Conservation (phyloP, 1,140 invertebrate genomes). For the Drosophila erecta region DNA sequence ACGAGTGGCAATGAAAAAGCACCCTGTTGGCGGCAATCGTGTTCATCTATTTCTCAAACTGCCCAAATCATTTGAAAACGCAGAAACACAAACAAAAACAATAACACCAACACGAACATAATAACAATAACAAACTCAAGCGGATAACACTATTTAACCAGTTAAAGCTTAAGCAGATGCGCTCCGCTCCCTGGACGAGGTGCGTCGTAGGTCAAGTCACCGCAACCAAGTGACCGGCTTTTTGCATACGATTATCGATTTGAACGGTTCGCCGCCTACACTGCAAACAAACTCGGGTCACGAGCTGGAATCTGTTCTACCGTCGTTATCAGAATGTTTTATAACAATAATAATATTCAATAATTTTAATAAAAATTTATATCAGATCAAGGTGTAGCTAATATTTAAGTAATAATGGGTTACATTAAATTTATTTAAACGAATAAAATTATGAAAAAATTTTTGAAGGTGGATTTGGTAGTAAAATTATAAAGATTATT, state of each 20-base stretch:
- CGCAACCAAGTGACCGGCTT: slow-evolving; percentile 63
- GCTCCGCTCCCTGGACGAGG: slow-evolving; percentile 6
- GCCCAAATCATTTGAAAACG: slow-evolving; percentile 36
- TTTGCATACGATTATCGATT: slow-evolving; percentile 80
- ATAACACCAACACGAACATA: slow-evolving; percentile 44
- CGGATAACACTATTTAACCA: slow-evolving; percentile 33
- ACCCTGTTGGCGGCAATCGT: slow-evolving; percentile 18
- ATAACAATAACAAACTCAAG: slow-evolving; percentile 27
- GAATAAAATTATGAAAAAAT: no score
- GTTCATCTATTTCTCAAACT: slow-evolving; percentile 44
- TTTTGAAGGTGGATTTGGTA: no score
- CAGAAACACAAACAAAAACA: slow-evolving; percentile 12
- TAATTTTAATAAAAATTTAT: no score
- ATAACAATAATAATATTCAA: no score
- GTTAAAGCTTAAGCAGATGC: slow-evolving; percentile 49
- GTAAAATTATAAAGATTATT: no score
- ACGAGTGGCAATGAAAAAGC: neutral
- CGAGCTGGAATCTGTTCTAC: no score
- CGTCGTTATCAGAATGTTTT: no score
- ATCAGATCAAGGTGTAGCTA: no score
- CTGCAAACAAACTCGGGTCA: neutral
- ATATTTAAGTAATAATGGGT: no score
- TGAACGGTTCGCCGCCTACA: slow-evolving; percentile 40
- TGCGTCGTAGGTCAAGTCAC: slow-evolving; percentile 39
- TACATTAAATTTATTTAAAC: no score